phyloP scores from a whole-genome alignment of 2,888 invertebrate genomes.

The Lampropteryx suffumata region DNA sequence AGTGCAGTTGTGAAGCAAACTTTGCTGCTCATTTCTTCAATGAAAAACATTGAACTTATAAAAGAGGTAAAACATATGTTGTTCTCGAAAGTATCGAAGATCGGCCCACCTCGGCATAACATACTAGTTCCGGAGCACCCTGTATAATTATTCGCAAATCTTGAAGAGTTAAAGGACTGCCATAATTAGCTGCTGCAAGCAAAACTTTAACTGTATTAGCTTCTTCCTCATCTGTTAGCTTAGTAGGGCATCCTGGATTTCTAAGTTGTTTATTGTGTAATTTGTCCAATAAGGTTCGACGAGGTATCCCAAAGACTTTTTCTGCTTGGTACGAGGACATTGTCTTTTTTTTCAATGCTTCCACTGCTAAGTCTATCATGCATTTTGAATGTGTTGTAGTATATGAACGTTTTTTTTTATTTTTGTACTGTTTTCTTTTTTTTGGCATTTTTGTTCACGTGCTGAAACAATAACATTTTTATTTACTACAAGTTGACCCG shows the following conservation, averaged over 20 bases:
- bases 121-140: no score
- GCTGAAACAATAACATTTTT: no score
- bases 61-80: no score
- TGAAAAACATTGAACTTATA: no score
- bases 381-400: constrained; percentile 1
- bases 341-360: constrained; percentile 17
- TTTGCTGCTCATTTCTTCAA: no score
- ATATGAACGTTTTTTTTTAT: constrained; percentile 9
- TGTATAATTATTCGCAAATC: constrained; percentile 17
- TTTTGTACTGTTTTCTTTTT: background rate
- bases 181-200: constrained; percentile 18
- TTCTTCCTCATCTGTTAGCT: constrained; percentile 19
- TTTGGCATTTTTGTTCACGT: no score
- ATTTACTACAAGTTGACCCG: no score
- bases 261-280: constrained; percentile 24
- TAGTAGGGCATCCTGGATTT: constrained; percentile 11
- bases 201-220: constrained; percentile 25
- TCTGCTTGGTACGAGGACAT: constrained; percentile 30
- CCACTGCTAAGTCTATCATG: constrained; percentile 10
- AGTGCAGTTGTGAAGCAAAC: no score
- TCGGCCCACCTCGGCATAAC: no score
- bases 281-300: constrained; percentile 32
- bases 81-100: no score
- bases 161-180: constrained; percentile 14
- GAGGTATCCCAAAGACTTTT: constrained; percentile 32